These are phyloP conservation scores for Vannuccia rotundouncinata DNA, from an alignment of 2,888 invertebrate species.

Conservation along the genomic window DNA sequence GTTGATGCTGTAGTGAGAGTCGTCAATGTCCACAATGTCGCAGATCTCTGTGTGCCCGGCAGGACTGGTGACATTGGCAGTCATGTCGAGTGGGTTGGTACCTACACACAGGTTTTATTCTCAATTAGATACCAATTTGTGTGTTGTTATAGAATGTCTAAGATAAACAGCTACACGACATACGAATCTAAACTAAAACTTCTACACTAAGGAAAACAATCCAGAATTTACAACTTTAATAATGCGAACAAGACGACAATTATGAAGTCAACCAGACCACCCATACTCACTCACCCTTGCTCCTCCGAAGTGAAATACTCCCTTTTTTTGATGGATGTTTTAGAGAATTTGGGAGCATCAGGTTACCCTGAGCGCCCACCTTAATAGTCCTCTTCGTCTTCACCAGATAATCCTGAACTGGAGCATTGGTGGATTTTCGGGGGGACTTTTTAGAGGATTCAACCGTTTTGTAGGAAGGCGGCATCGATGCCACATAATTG, in stretches of 20 bases:
- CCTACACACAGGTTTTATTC: constrained; percentile 58
- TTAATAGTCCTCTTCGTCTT: not conserved
- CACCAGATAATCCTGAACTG: not conserved
- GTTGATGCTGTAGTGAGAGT: constrained; percentile 58
- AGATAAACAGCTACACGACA: no score
- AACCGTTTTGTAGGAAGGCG: not conserved
- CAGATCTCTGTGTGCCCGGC: constrained; percentile 88
- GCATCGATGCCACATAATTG: not conserved
- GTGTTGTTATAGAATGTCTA: no score
- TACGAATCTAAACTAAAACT: no score
- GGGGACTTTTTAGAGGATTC: not conserved
- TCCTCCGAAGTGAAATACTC: not conserved
- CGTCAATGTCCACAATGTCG: constrained; percentile 73
- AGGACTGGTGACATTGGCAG: constrained; percentile 85
- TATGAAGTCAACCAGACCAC: no score
- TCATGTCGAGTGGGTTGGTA: constrained; percentile 83
- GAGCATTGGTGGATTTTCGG: not conserved
- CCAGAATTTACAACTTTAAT: no score
- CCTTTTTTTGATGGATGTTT: not conserved
- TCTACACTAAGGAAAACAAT: no score
- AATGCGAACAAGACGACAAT: no score
- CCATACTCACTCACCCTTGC: not conserved
- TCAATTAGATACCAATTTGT: no score
- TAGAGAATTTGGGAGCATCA: not conserved
- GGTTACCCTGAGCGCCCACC: not conserved